Evolutionary conservation across 2,113 vertebrate genomes (phyloP).

Genomic region (Nymphicus hollandicus): DNA sequence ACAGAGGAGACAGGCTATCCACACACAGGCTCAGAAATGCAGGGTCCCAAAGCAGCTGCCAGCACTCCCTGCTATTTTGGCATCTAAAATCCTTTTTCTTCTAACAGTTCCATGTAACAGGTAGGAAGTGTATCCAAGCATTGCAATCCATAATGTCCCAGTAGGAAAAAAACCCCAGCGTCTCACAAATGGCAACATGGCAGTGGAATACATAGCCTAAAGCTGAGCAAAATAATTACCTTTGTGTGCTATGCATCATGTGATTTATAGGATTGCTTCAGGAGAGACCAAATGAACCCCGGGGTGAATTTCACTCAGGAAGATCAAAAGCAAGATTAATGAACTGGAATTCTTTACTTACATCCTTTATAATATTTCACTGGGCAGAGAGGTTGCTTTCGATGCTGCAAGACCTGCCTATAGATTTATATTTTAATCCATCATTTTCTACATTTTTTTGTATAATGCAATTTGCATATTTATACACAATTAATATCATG

Average conservation of each 20-base stretch:
- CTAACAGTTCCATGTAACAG: not conserved
- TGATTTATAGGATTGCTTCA: constrained; percentile 14
- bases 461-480: not conserved
- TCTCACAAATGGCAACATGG: not conserved
- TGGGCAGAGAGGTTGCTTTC: not conserved
- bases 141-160: not conserved
- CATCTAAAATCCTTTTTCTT: not conserved
- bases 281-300: not conserved
- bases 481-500: not conserved
- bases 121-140: not conserved
- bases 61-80: not conserved
- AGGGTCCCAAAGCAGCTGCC: not conserved
- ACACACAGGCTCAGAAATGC: not conserved
- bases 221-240: not conserved
- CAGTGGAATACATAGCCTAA: not conserved
- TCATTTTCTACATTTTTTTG: not conserved
- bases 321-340: constrained; percentile 23
- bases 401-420: not conserved
- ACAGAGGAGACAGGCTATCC: rapidly evolving
- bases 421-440: not conserved
- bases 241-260: not conserved
- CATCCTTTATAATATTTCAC: not conserved
- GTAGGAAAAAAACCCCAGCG: not conserved
- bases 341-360: not conserved
- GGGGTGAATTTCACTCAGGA: not conserved